Evolutionary conservation across 2,888 invertebrate species (phyloP).

Genomic region (Dicyrtomina minuta): DNA sequence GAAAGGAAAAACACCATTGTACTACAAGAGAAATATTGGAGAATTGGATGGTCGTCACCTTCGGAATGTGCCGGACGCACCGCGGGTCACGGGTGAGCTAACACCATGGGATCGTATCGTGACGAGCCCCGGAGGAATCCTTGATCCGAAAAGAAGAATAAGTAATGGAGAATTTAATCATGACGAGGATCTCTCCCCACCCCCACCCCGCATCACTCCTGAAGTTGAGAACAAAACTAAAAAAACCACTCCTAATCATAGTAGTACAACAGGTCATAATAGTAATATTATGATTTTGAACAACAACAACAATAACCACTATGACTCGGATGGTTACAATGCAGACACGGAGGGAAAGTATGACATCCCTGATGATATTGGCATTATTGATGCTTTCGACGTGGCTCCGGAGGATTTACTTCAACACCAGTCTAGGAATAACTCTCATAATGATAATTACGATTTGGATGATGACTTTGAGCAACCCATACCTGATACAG

Average conservation of each 20-base stretch:
- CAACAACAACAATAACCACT: conserved; percentile 15
- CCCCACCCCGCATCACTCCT: background rate
- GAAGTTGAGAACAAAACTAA: conserved; percentile 11
- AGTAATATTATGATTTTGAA: background rate
- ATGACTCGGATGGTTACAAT: conserved; percentile 29
- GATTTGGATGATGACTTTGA: conserved; percentile 25
- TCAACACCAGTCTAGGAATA: background rate
- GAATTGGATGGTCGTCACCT: conserved; percentile 75
- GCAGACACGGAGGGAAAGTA: conserved; percentile 29
- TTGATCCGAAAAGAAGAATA: conserved; percentile 41
- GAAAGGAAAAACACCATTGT: conserved; percentile 79
- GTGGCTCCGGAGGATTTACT: background rate
- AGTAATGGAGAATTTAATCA: conserved; percentile 36
- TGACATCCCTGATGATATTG: conserved; percentile 27
- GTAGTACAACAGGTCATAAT: too few species aligned
- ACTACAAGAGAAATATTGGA: conserved; percentile 66
- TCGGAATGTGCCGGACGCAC: conserved; percentile 75
- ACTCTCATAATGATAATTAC: conserved; percentile 7
- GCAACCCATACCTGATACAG: background rate
- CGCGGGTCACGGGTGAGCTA: conserved; percentile 60
- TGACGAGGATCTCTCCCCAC: conserved; percentile 15
- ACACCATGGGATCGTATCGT: conserved; percentile 45
- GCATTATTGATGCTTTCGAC: conserved; percentile 7
- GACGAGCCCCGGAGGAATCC: conserved; percentile 25
- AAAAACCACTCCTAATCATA: too few species aligned